Percentiles rank a stretch among this genome's conserved stretches.
Evolutionary conservation across 1,140 invertebrate species (phyloP).

Genomic region (Formica selysi): DNA sequence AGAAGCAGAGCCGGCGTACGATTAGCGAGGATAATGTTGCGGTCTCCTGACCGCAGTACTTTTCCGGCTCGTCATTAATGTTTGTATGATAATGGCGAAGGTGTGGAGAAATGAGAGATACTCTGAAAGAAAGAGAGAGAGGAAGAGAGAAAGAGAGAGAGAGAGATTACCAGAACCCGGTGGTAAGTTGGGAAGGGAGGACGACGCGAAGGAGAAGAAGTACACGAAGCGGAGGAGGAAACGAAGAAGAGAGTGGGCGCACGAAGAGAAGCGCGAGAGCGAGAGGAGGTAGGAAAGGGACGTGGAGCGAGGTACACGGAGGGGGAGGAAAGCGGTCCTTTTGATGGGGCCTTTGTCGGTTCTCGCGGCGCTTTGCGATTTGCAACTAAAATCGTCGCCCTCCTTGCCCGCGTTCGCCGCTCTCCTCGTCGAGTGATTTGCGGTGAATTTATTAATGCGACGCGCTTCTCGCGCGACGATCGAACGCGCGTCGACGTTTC

Average conservation of each 20-base stretch:
- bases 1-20: constrained; percentile 70
- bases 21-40: constrained; percentile 82
- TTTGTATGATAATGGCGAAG: constrained; percentile 86
- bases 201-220: constrained; percentile 44
- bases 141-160: constrained; percentile 25
- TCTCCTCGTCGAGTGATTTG: constrained; percentile 80
- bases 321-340: constrained; percentile 81
- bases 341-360: constrained; percentile 86
- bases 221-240: constrained; percentile 23
- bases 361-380: constrained; percentile 86
- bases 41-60: constrained; percentile 78
- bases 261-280: constrained; percentile 45
- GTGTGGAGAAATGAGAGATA: constrained; percentile 83
- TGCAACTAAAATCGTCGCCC: constrained; percentile 86
- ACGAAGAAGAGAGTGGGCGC: constrained; percentile 54
- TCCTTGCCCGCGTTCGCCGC: constrained; percentile 64
- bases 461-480: constrained; percentile 65
- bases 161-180: constrained; percentile 16
- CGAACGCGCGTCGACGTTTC: constrained; percentile 40
- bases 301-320: constrained; percentile 42
- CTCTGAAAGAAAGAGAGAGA: constrained; percentile 28
- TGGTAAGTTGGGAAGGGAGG: constrained; percentile 44
- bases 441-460: constrained; percentile 86
- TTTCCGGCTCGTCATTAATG: constrained; percentile 85
- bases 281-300: constrained; percentile 53